A percentile compares a stretch with the other conserved stretches of the same genome.
phyloP scores from a whole-genome alignment of 2,888 invertebrate species.

The Ormyrus nitidulus region DNA sequence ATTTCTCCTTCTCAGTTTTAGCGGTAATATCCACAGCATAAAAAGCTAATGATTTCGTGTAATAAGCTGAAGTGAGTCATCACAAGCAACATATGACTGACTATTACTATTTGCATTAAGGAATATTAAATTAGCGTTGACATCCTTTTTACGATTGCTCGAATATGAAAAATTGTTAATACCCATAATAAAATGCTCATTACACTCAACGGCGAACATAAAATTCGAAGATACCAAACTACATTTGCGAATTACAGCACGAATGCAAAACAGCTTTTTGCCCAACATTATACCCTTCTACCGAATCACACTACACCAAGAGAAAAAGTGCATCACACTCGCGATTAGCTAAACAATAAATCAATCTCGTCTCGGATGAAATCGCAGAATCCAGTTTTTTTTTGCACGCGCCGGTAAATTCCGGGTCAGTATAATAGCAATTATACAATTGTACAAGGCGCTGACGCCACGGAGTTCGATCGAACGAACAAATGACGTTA shows the following conservation, averaged over 20 bases:
- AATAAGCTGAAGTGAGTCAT: too few relatives aligned
- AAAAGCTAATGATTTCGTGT: too few relatives aligned
- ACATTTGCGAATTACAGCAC: too few relatives aligned
- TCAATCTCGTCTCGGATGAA: background rate
- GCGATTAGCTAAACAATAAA: background rate
- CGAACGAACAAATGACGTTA: too few relatives aligned
- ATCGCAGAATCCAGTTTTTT: background rate
- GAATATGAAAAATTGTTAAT: background rate
- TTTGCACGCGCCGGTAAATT: background rate
- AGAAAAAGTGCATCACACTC: background rate
- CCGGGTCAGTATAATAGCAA: background rate
- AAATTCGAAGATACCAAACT: too few relatives aligned
- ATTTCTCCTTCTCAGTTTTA: too few relatives aligned
- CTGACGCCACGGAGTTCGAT: background rate
- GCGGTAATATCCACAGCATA: too few relatives aligned
- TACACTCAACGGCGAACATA: background rate
- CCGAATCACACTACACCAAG: background rate
- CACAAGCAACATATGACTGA: too few relatives aligned
- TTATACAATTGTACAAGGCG: conserved; percentile 5
- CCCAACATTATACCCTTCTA: background rate
- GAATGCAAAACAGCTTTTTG: background rate
- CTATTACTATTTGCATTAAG: too few relatives aligned
- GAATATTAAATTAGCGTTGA: background rate
- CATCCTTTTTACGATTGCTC: background rate
- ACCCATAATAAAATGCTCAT: background rate